Evolutionary conservation across 2,888 invertebrate genomes (phyloP).

Genomic region (Onthophagus sagittarius): DNA sequence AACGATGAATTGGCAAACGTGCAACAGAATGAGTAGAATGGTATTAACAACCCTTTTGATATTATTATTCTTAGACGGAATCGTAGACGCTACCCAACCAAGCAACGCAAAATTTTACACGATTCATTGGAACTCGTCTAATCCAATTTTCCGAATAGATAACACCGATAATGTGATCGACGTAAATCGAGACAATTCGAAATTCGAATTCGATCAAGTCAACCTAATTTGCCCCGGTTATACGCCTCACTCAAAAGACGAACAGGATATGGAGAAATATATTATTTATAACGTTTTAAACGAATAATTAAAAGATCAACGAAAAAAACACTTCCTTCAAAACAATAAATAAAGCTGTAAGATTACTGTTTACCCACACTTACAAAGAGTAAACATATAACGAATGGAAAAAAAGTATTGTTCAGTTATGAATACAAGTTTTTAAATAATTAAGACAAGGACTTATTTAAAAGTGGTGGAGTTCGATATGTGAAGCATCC

Average conservation of each 20-base stretch:
- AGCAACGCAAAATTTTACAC: slow-evolving; percentile 48
- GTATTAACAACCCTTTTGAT: slow-evolving; percentile 38
- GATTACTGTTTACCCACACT: too few species aligned
- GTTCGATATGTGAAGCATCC: too few species aligned
- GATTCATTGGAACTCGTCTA: slow-evolving; percentile 50
- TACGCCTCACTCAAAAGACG: slow-evolving; percentile 78
- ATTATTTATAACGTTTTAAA: slow-evolving; percentile 96
- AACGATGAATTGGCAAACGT: slow-evolving; percentile 34
- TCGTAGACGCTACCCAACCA: slow-evolving; percentile 43
- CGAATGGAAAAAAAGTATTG: too few species aligned
- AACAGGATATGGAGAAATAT: slow-evolving; percentile 90
- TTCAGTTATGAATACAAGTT: too few species aligned
- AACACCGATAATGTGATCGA: slow-evolving; percentile 97
- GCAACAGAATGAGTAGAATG: slow-evolving; percentile 21
- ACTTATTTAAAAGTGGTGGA: too few species aligned
- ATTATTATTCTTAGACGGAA: slow-evolving; percentile 39
- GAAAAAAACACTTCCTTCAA: too few species aligned
- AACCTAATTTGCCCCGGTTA: slow-evolving; percentile 94
- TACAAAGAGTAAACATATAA: too few species aligned
- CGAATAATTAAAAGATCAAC: too few species aligned
- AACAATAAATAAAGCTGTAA: too few species aligned
- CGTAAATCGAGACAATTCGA: slow-evolving; percentile 84
- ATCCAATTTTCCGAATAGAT: slow-evolving; percentile 81
- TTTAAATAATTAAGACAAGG: too few species aligned
- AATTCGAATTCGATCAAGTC: slow-evolving; percentile 93